Percentiles rank a stretch among this genome's conserved stretches.
Conservation (phyloP, 2,113 vertebrate species). For the Saimiri boliviensis region DNA sequence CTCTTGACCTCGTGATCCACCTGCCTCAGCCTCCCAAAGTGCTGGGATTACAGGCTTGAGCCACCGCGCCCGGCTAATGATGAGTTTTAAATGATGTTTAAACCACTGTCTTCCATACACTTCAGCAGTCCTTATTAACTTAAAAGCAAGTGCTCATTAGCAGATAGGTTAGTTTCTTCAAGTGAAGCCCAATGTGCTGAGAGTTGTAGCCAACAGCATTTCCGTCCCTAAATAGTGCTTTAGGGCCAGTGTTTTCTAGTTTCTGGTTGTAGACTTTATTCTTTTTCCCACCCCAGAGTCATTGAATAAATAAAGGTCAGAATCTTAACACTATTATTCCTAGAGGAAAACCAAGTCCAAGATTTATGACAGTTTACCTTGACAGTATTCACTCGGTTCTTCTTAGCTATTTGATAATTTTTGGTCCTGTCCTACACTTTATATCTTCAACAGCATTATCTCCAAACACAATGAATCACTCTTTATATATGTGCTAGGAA, state of each 20-base stretch:
- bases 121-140: not conserved
- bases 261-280: not conserved
- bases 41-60: too few species aligned
- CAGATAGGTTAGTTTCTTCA: constrained; percentile 31
- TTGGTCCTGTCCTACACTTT: not conserved
- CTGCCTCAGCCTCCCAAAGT: too few species aligned
- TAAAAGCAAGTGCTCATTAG: not conserved
- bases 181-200: not conserved
- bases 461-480: not conserved
- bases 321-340: not conserved
- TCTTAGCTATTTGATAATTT: not conserved
- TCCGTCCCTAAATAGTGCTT: not conserved
- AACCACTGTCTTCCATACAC: not conserved
- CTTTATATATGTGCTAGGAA: not conserved
- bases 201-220: not conserved
- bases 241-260: not conserved
- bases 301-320: not conserved
- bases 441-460: not conserved
- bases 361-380: not conserved
- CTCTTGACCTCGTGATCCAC: too few species aligned
- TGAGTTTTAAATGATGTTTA: constrained; percentile 39
- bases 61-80: too few species aligned
- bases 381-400: not conserved
- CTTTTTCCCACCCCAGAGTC: not conserved
- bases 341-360: not conserved